These are phyloP conservation scores for Argentina silus DNA, from an alignment of 2,797 vertebrate species.

Conservation along the genomic window DNA sequence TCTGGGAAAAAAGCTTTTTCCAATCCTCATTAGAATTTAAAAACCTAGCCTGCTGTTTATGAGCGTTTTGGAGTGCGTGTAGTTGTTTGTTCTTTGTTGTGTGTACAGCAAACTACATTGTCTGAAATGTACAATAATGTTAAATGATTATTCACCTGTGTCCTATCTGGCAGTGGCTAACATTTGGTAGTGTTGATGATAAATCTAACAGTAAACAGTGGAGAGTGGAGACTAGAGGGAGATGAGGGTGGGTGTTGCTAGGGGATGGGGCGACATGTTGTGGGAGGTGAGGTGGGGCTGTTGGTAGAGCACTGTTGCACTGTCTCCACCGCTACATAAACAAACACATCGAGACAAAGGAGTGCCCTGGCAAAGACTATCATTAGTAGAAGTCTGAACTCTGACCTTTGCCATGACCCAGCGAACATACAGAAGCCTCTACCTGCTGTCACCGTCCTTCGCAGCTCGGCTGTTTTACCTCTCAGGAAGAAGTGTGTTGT, in stretches of 20 bases:
- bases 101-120: not conserved
- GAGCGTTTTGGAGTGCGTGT: not conserved
- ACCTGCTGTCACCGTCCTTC: conserved; percentile 62
- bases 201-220: not conserved
- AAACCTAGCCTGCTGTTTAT: not conserved
- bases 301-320: conserved; percentile 28
- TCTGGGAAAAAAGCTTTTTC: not conserved
- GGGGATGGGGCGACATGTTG: not conserved
- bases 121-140: not conserved
- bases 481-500: conserved; percentile 19
- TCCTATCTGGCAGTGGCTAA: not conserved
- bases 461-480: conserved; percentile 33
- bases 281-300: not conserved
- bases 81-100: not conserved
- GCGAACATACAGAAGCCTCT: conserved; percentile 54
- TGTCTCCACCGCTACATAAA: conserved; percentile 52
- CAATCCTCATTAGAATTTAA: conserved; percentile 16
- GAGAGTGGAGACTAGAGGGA: conserved; percentile 5
- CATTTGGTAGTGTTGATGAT: not conserved
- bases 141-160: not conserved
- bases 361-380: conserved; percentile 57
- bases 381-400: conserved; percentile 53
- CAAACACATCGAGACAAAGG: conserved; percentile 39
- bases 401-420: conserved; percentile 50
- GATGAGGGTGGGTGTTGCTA: not conserved